Conservation (phyloP, 2,888 invertebrate species). For the Eurytoma adleriae region DNA sequence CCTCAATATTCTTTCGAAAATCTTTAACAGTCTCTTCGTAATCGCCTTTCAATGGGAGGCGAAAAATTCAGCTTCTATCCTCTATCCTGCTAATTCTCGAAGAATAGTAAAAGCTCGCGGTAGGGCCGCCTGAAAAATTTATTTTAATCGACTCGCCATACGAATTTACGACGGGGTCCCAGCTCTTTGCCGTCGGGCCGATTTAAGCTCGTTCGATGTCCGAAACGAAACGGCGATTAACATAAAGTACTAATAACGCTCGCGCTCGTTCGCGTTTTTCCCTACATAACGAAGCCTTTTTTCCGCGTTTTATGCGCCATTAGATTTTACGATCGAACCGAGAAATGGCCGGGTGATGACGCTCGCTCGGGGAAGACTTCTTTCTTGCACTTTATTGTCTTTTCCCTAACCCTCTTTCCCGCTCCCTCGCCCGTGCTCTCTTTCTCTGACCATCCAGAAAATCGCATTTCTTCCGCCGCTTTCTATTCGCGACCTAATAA, state of each 20-base stretch:
- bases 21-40: neutral
- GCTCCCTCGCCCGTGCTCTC: neutral
- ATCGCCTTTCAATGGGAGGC: neutral
- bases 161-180: conserved; percentile 69
- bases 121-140: conserved; percentile 62
- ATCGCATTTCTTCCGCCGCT: conserved; percentile 40
- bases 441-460: conserved; percentile 17
- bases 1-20: conserved; percentile 17
- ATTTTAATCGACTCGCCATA: conserved; percentile 69
- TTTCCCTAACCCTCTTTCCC: conserved; percentile 35
- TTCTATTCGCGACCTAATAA: conserved; percentile 40
- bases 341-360: conserved; percentile 63
- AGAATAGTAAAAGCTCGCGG: conserved; percentile 2
- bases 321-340: conserved; percentile 75
- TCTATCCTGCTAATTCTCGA: conserved; percentile 23
- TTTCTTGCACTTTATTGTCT: conserved; percentile 51
- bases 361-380: conserved; percentile 31
- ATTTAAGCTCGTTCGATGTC: conserved; percentile 71
- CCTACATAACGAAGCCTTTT: conserved; percentile 68
- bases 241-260: conserved; percentile 75
- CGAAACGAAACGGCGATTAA: conserved; percentile 72
- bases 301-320: conserved; percentile 74
- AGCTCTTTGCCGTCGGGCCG: conserved; percentile 67
- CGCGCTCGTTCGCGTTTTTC: conserved; percentile 68
- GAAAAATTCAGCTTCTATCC: conserved; percentile 25